Evolutionary conservation across 2,797 vertebrate genomes (phyloP), one percentile per base, ranked within the genome.

Genomic region (Moxostoma hubbsi): DNA sequence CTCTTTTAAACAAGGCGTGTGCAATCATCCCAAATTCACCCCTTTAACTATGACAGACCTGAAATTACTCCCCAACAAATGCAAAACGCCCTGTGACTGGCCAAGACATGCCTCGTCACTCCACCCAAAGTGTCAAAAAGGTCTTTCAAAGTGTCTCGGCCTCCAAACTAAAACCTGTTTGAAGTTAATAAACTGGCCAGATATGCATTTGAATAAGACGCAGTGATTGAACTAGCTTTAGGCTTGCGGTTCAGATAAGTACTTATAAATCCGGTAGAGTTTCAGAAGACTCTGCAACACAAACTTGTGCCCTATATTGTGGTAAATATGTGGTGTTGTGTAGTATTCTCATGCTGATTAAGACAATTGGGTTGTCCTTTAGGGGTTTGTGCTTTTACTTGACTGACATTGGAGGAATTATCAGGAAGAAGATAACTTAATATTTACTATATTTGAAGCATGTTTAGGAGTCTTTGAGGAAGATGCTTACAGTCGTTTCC

Each of bases 81-180:
- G 77, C 16, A 43, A 79, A 71, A 72, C 68, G 16, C 77, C 77
- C 77, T 77, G 61, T 50, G 68, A 79, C 77, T 16, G 9, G 77
- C 77, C 49, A 64, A 11, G 77, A 79, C 77, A 72, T 72, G 77
- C 51, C 53, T 72, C 59, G 36, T 50, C 0, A 12, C 77, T 79
- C 67, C 77, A 64, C 76, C 76, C 76, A n/a, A 62, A 71, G 36
- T 63, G 66, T 18, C 50, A 71, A 9, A 71, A 79, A 72, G 55
- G 47, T 54, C 18, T 61, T 53, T 51, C 15, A 68, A 36, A 62
- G 16, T 57, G 59, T 57, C 62, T 65, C 43, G 6, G 61, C 43
- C 67, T 77, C 36, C 50, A 12, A 16, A 61, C 15, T 62, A 18
- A 49, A 6, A 59, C 51, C 15, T 78, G 68, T 57, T 51, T 54